Percentiles rank a stretch among this genome's conserved stretches.
phyloP scores from a whole-genome alignment of 1,140 invertebrate species.

The Lordiphosa collinella region DNA sequence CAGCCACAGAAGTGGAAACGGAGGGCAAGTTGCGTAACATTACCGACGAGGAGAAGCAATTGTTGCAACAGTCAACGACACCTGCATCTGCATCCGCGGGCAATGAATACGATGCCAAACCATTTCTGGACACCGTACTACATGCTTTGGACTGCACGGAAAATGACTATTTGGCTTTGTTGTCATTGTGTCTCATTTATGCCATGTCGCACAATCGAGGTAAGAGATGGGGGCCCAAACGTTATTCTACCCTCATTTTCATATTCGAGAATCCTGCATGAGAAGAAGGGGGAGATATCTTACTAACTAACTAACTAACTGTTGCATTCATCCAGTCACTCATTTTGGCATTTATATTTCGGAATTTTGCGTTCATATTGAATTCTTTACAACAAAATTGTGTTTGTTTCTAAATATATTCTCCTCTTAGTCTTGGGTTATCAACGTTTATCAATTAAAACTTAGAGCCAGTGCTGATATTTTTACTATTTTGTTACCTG shows the following conservation, averaged over 20 bases:
- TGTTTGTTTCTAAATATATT: no score
- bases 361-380: no score
- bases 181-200: constrained; percentile 95
- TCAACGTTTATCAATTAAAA: no score
- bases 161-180: constrained; percentile 96
- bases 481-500: no score
- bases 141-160: constrained; percentile 91
- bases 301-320: no score
- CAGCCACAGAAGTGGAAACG: constrained; percentile 4
- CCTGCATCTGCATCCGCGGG: constrained; percentile 25
- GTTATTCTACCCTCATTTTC: background rate
- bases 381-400: no score
- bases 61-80: constrained; percentile 79
- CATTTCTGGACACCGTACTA: constrained; percentile 94
- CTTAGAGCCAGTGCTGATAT: no score
- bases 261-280: constrained; percentile 6
- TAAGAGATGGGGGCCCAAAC: constrained; percentile 78
- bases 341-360: no score
- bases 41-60: constrained; percentile 95
- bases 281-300: background rate
- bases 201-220: constrained; percentile 96
- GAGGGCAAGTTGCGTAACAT: constrained; percentile 84
- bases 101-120: constrained; percentile 74
- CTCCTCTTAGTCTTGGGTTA: no score
- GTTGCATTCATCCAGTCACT: no score